Evolutionary conservation across 2,888 invertebrate genomes (phyloP), one percentile per base, ranked within the genome.

Genomic region (Dichetophora obliterata): DNA sequence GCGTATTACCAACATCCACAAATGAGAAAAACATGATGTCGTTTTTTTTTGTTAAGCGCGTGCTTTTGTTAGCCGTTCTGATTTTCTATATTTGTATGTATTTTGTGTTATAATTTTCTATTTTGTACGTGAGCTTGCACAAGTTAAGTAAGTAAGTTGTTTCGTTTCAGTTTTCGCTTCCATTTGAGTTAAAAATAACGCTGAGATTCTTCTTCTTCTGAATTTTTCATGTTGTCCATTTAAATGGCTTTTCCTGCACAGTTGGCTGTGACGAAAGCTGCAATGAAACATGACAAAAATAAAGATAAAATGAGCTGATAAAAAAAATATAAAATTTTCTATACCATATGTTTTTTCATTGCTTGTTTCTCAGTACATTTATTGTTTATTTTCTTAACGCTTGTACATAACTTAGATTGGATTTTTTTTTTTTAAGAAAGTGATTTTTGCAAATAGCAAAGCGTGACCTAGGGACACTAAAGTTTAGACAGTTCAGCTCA

Each of bases 1-100:
- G 76, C 75, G 78, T 57, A 54, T 68, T 73, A 75, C 79, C 78
- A 54, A 77, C 69, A 69, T 80, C 79, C 24, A 81, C 76, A 73
- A 80, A 77, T 59, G 77, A 61, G 43, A 79, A 75, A 75, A 80
- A 78, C 77, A 81, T 79, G 57, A 63, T 79, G 77, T 68, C 75
- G 14, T 65, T 57, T 27, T 76, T 27, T 16, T 31, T 31, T 31
- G 31, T 68, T 11, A 16, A 11, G 27, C n/a, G 75, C 16, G 59
- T 68, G 48, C 66, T 52, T 27, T 37, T 22, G 16, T 19, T 34
- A 34, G 34, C 68, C 24, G 57, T 43, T 43, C 27, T 66, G 37
- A 24, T 31, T 74, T 14, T 19, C 16, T 50, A 31, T 70, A 4
- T 11, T n/a, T 59, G 22, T 31, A 48, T 59, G 16, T 52, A 31